A percentile compares a stretch with the other conserved stretches of the same genome.
These are phyloP conservation scores for Tretioscincus oriximinensis DNA, from an alignment of 2,113 vertebrate species.

Conservation along the genomic window DNA sequence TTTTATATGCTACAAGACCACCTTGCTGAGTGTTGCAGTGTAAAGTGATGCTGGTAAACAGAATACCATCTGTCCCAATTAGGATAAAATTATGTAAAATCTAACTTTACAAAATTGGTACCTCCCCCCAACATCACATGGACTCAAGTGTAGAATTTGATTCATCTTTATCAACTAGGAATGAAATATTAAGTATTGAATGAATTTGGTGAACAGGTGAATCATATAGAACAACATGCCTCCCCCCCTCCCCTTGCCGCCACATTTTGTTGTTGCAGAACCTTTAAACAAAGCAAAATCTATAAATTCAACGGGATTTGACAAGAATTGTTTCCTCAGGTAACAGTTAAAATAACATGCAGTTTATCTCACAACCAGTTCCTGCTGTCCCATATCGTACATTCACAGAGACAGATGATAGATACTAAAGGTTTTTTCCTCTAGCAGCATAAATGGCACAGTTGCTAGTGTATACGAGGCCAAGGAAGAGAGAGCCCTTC, in stretches of 20 bases:
- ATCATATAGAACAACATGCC: not conserved
- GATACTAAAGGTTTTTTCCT: not conserved
- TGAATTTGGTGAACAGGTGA: not conserved
- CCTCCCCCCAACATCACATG: too few relatives aligned
- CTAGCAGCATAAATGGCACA: too few relatives aligned
- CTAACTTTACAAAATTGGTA: not conserved
- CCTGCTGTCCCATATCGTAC: not conserved
- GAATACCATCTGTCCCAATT: not conserved
- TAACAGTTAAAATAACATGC: not conserved
- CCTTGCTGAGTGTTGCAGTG: too few relatives aligned
- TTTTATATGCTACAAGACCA: too few relatives aligned
- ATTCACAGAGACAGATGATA: not conserved
- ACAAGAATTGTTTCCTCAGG: not conserved
- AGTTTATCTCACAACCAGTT: not conserved
- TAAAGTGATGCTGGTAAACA: too few relatives aligned
- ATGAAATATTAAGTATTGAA: not conserved
- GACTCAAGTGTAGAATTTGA: not conserved
- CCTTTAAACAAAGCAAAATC: not conserved
- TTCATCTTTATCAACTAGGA: not conserved
- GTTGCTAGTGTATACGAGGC: not conserved
- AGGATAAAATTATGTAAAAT: not conserved
- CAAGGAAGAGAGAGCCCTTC: not conserved
- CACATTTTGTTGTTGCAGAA: too few relatives aligned
- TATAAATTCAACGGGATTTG: not conserved
- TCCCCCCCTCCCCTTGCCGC: too few relatives aligned